phyloP scores from a whole-genome alignment of 2,113 vertebrate species.

The Bujurquina vittata region DNA sequence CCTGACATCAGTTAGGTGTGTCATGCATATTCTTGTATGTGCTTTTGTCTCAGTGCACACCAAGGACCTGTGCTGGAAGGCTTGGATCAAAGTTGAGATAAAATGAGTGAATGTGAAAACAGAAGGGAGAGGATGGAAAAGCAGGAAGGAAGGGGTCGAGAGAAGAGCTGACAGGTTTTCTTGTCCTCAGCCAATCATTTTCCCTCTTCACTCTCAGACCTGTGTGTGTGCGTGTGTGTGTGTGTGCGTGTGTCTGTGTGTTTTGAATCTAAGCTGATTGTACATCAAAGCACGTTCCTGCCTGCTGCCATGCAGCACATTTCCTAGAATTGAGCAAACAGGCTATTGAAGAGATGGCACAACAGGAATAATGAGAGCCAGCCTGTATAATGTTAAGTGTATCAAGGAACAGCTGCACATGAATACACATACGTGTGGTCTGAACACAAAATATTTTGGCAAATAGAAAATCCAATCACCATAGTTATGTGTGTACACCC shows the following conservation, averaged over 20 bases:
- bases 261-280: conserved; percentile 41
- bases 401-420: not conserved
- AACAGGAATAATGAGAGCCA: conserved; percentile 20
- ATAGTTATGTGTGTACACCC: not conserved
- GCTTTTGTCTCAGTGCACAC: not conserved
- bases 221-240: too few relatives aligned
- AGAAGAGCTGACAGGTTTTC: not conserved
- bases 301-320: conserved; percentile 28
- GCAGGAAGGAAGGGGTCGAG: not conserved
- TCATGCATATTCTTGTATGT: not conserved
- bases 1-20: not conserved
- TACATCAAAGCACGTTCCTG: conserved; percentile 42
- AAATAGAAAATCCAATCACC: too few relatives aligned
- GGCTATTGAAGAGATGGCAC: conserved; percentile 42
- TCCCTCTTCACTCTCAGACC: too few relatives aligned
- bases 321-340: conserved; percentile 42
- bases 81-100: not conserved
- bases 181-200: too few relatives aligned
- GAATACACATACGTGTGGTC: conserved; percentile 21
- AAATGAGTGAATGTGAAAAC: not conserved
- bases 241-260: not conserved
- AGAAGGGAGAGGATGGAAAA: not conserved
- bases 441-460: not conserved
- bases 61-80: not conserved
- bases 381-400: conserved; percentile 15